phyloP scores from a whole-genome alignment of 2,888 invertebrate species.

The Pheosia gnoma region DNA sequence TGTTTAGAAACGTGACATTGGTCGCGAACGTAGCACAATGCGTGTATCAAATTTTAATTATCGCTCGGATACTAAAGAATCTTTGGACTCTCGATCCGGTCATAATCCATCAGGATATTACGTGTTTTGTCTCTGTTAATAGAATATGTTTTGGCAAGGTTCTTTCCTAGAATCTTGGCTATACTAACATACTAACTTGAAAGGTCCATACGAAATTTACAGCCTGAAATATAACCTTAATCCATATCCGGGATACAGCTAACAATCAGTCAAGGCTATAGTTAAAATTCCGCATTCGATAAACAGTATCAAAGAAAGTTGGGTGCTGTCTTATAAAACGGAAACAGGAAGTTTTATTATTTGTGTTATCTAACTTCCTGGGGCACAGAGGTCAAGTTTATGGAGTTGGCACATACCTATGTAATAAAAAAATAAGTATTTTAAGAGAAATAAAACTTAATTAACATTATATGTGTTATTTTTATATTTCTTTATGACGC shows the following conservation, averaged over 20 bases:
- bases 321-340: slow-evolving; percentile 61
- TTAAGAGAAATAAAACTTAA: background rate
- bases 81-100: slow-evolving; percentile 31
- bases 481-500: no score
- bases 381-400: slow-evolving; percentile 63
- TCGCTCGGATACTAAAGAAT: slow-evolving; percentile 38
- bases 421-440: background rate
- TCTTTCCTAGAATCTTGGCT: background rate
- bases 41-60: slow-evolving; percentile 67
- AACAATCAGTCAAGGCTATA: background rate
- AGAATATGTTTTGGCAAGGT: slow-evolving; percentile 27
- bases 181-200: no score
- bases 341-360: slow-evolving; percentile 68
- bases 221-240: no score
- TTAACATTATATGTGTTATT: no score
- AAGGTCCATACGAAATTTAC: no score
- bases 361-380: slow-evolving; percentile 56
- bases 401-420: slow-evolving; percentile 16
- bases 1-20: slow-evolving; percentile 73
- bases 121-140: slow-evolving; percentile 35
- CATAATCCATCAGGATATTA: slow-evolving; percentile 32
- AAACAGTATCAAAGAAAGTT: slow-evolving; percentile 62
- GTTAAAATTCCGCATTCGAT: slow-evolving; percentile 40
- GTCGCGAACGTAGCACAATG: slow-evolving; percentile 57
- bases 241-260: no score